Evolutionary conservation across 2,888 invertebrate species (phyloP), one percentile per base, ranked within the genome.

Genomic region (Lepidochrysops patricia): DNA sequence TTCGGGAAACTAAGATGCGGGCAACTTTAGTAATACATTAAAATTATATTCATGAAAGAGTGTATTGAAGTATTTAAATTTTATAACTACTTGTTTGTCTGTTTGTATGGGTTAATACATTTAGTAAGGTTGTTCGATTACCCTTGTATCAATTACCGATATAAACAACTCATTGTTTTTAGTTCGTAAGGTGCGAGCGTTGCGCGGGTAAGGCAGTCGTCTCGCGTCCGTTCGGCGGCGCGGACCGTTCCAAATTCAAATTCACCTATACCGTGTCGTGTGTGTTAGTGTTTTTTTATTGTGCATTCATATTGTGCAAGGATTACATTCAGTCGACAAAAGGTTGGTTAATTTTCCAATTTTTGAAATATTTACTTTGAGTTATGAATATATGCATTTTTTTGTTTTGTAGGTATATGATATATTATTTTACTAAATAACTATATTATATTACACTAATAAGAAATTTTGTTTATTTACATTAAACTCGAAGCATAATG

Each of bases 201-300:
- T 34, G 57, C 49, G 58, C 50, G 61, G 34, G 23, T 32, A 34
- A 27, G 26, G 57, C 65, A 65, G 61, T 84, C 74, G 77, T 72
- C 67, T 71, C 75, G 77, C 80, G 80, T 77, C 80, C 73, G 72
- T 72, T 72, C 68, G 63, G 67, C 74, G 80, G 77, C 79, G 83
- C 78, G 77, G 79, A 77, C 79, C 61, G 34, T 37, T 37, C 59
- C 26, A 52, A 50, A 19, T 54, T 32, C 19, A 32, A 43, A 54
- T 49, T 54, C 4, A 13, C 59, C 58, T 52, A 23, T 52, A 57
- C 72, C 72, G 72, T 65, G 67, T 67, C 64, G 61, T 68, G 77
- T 76, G 79, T 72, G 70, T 69, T 80, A 71, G 72, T 74, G 73
- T 78, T 74, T 73, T 66, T 71, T 72, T 67, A 69, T 69, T 77